Evolutionary conservation across 2,113 vertebrate genomes (phyloP).

Genomic region (Solea senegalensis): DNA sequence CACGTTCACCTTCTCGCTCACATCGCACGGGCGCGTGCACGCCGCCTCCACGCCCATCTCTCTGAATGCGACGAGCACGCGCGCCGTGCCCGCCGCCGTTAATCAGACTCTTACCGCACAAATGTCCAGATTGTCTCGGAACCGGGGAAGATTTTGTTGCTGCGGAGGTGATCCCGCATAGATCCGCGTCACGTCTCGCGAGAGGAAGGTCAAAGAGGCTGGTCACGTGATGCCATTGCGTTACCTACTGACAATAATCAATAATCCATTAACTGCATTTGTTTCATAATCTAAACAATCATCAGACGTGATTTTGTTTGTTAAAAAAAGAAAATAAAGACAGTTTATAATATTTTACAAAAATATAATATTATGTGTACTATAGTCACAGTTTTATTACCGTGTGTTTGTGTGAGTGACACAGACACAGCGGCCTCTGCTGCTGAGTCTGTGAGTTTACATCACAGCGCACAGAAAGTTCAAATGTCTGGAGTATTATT

Average conservation of each 20-base stretch:
- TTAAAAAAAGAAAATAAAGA: too few relatives aligned
- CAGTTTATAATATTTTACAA: too few relatives aligned
- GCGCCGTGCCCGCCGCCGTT: conserved; percentile 30
- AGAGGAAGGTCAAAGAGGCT: conserved; percentile 61
- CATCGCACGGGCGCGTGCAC: conserved; percentile 12
- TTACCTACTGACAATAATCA: background rate
- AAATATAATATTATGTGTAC: too few relatives aligned
- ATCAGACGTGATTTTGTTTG: too few relatives aligned
- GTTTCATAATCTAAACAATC: too few relatives aligned
- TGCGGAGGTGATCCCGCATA: conserved; percentile 69
- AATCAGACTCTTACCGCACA: conserved; percentile 61
- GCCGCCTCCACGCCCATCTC: background rate
- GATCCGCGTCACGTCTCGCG: conserved; percentile 73
- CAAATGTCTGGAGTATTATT: too few relatives aligned
- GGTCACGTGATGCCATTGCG: conserved; percentile 70
- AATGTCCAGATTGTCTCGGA: conserved; percentile 48
- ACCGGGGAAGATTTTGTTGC: conserved; percentile 63
- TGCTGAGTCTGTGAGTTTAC: too few relatives aligned
- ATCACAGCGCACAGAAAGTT: too few relatives aligned
- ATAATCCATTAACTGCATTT: background rate
- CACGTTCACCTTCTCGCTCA: conserved; percentile 24
- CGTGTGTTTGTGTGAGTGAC: too few relatives aligned
- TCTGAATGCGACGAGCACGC: conserved; percentile 14
- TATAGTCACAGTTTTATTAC: too few relatives aligned
- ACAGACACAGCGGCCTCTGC: too few relatives aligned